Evolutionary conservation across 23 tunicate genomes (phyloP), one percentile per base, ranked within the genome.

Genomic region (Botrylloides violaceus): DNA sequence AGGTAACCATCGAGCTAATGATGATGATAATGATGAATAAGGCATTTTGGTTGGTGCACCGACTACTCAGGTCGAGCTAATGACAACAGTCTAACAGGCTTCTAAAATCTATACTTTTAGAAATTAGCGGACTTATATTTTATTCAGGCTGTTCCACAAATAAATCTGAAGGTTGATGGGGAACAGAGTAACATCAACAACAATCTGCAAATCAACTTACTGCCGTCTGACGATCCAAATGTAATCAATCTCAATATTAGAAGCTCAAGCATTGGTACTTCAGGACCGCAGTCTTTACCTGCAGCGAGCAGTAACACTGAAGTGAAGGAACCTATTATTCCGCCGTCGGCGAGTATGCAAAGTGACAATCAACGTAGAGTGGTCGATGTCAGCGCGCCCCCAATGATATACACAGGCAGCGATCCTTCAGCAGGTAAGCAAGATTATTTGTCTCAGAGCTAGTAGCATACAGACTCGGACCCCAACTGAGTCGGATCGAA

Each of bases 181-280:
- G 49, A 60, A 38, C 50, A 77, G 15, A 60, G 24, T 18, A 63
- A 63, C 9, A 15, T 39, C 6, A 81, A 83, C 39, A 79, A 79
- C 71, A 79, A 79, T 66, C 82, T 87, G 59, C 82, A 76, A 35
- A 87, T 87, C 66, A 87, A 87, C 37, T 66, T 87, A 15, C 75
- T 87, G 4, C 95, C 95, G 15, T 87, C 95, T 30, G 82, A 80
- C 29, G 95, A 87, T 66, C 95, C 95, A 22, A 87, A 87, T 75
- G 79, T 87, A 12, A 87, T 87, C 49, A 87, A 87, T 53, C 73
- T 87, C 2, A 87, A 87, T 68, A 87, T 84, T 32, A 31, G 43
- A 2, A 72, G 66, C 47, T 56, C 70, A 21, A 77, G 61, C 28
- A 49, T 32, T 26, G 34, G 34, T 57, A 33, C 63, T 12, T 2